phyloP scores from a whole-genome alignment of 2,888 invertebrate genomes.

The Agonopterix alstromeriana region DNA sequence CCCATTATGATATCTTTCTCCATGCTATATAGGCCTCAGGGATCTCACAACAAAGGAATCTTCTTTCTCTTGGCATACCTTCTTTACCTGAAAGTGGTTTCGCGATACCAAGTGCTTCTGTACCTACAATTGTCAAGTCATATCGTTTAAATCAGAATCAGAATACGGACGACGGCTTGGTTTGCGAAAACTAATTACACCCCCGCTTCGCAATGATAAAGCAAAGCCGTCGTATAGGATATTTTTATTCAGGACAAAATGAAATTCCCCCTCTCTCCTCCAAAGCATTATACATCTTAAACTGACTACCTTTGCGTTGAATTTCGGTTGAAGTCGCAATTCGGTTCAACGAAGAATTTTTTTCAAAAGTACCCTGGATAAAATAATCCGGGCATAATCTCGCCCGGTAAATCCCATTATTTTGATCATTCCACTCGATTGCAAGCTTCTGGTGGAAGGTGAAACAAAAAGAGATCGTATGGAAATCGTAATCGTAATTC shows the following conservation, averaged over 20 bases:
- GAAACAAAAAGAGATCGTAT: slow-evolving; percentile 23
- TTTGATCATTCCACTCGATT: slow-evolving; percentile 58
- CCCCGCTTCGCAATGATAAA: slow-evolving; percentile 71
- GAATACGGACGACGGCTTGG: slow-evolving; percentile 49
- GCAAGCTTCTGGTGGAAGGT: slow-evolving; percentile 11
- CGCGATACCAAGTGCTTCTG: no score
- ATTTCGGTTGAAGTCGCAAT: slow-evolving; percentile 12
- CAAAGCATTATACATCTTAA: slow-evolving; percentile 13
- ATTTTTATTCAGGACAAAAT: slow-evolving; percentile 74
- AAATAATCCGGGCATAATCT: slow-evolving; percentile 74
- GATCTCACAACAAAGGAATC: no score
- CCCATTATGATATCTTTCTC: no score
- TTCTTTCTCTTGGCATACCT: no score
- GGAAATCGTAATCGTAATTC: slow-evolving; percentile 29
- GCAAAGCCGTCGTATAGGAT: slow-evolving; percentile 74
- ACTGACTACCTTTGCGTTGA: slow-evolving; percentile 3
- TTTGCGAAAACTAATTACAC: slow-evolving; percentile 73
- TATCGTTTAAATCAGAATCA: slow-evolving; percentile 11
- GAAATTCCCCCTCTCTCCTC: slow-evolving; percentile 43
- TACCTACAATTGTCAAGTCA: no score
- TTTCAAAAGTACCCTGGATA: slow-evolving; percentile 57
- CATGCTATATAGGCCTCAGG: no score
- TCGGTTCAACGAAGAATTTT: slow-evolving; percentile 30
- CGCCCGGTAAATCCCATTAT: slow-evolving; percentile 71
- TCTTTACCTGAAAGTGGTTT: no score